Conservation (phyloP, 2,113 vertebrate genomes). For the Phycodurus eques region DNA sequence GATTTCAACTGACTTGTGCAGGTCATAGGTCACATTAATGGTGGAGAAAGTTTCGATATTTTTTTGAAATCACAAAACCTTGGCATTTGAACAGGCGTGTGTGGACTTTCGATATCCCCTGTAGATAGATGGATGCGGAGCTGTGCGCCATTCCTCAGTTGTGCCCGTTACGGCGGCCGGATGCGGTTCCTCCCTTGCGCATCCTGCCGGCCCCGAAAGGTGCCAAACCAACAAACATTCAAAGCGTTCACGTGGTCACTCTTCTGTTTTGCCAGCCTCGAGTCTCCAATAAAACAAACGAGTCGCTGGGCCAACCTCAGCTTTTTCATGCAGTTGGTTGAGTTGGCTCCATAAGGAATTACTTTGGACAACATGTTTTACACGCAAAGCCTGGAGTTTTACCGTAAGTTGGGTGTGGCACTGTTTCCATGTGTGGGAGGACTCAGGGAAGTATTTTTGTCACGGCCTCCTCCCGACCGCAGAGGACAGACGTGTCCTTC, state of each 20-base stretch:
- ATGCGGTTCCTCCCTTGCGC: constrained; percentile 42
- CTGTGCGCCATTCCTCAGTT: background rate
- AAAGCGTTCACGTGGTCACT: background rate
- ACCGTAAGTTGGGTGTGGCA: constrained; percentile 6
- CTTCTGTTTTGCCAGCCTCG: background rate
- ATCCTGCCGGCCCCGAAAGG: constrained; percentile 45
- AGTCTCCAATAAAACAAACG: background rate
- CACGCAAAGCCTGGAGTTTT: background rate
- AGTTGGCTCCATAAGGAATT: background rate
- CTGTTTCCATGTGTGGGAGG: constrained; percentile 21
- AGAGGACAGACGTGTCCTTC: constrained; percentile 33
- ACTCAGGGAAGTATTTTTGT: constrained; percentile 19
- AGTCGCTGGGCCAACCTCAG: constrained; percentile 40
- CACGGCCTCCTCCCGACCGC: constrained; percentile 20
- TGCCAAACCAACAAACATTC: constrained; percentile 19
- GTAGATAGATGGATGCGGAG: too few species aligned
- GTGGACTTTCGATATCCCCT: too few species aligned
- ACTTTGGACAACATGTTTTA: background rate
- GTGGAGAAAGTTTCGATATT: too few species aligned
- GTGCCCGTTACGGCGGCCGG: constrained; percentile 19
- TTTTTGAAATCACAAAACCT: too few species aligned
- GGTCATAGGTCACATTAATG: too few species aligned
- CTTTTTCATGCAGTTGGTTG: background rate
- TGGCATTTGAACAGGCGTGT: too few species aligned
- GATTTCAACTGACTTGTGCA: too few species aligned